Conservation (phyloP, 2,888 invertebrate genomes). For the Philaethria dido region DNA sequence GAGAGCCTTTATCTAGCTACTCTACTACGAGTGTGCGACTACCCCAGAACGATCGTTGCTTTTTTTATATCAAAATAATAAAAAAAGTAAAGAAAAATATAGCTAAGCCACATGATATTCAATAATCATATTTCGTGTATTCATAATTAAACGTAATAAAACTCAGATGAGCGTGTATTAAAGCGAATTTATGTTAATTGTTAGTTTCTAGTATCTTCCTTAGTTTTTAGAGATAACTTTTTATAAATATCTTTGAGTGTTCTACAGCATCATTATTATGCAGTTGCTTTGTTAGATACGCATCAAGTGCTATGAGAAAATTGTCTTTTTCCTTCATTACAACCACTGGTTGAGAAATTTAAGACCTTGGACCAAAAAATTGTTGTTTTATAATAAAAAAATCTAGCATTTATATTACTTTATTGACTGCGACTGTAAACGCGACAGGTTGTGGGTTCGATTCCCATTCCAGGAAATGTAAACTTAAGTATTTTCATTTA, state of each 20-base stretch:
- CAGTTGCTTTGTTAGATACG: constrained; percentile 45
- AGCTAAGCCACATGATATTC: no score
- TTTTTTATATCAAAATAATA: neutral
- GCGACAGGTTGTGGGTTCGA: no score
- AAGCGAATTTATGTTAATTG: constrained; percentile 7
- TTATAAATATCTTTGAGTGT: constrained; percentile 3
- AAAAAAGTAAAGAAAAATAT: neutral
- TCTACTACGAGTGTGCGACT: no score
- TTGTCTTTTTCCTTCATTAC: constrained; percentile 46
- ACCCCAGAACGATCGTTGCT: constrained; percentile 32
- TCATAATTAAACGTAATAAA: constrained; percentile 9
- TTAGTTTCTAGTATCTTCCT: constrained; percentile 18
- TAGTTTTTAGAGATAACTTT: constrained; percentile 18
- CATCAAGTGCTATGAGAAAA: constrained; percentile 47
- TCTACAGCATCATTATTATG: constrained; percentile 37
- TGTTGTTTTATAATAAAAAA: constrained; percentile 32
- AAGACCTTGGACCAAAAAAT: constrained; percentile 42
- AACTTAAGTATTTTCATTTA: no score
- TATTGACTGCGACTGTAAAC: no score
- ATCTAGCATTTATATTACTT: constrained; percentile 11
- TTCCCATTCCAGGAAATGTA: no score
- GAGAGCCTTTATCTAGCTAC: no score
- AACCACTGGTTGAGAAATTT: constrained; percentile 39
- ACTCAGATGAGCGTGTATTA: neutral
- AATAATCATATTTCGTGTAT: neutral